Evolutionary conservation across 2,113 vertebrate species (phyloP), one percentile per base, ranked within the genome.

Genomic region (Xenopus laevis): DNA sequence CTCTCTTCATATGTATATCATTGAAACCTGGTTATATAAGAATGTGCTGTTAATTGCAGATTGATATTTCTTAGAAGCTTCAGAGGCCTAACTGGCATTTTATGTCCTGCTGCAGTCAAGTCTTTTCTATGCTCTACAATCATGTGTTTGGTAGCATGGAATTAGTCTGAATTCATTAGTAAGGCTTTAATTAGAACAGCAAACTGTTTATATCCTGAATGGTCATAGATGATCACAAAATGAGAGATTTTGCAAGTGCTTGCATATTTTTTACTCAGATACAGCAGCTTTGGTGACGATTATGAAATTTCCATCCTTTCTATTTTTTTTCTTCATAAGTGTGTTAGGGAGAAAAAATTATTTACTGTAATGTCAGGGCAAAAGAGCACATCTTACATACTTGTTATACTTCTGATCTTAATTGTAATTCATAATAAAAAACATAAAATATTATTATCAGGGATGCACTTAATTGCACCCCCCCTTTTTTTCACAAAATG

Each of bases 231-330:
- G 23, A n/a, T 57, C 46, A 65, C 7, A 12, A 65, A 72, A 65
- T 72, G 33, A 47, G n/a, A 57, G 27, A 72, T 65, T 45, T 33
- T 72, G 52, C 20, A 7, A 46, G 21, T 63, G 60, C n/a, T 20
- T 33, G 27, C 20, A 12, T 72, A 71, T 71, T 72, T 64, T 65
- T 72, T 40, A 45, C 71, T 16, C 11, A 53, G 57, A 21, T 55
- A 12, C n/a, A 23, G 52, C 61, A 72, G 61, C 71, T 9, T 40
- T 9, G 62, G 58, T 72, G 47, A 50, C 71, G n/a, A 47, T 45
- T 57, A 7, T 17, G 33, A 65, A 46, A 47, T 30, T 40, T 72
- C 30, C 13, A 12, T 40, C 40, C 16, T 23, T 27, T 30, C n/a
- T 44, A 21, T 71, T 70, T 61, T 71, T 46, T 46, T 61, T 15